Conservation (phyloP, 2,797 vertebrate species). For the Odontamblyopus lacepedii region DNA sequence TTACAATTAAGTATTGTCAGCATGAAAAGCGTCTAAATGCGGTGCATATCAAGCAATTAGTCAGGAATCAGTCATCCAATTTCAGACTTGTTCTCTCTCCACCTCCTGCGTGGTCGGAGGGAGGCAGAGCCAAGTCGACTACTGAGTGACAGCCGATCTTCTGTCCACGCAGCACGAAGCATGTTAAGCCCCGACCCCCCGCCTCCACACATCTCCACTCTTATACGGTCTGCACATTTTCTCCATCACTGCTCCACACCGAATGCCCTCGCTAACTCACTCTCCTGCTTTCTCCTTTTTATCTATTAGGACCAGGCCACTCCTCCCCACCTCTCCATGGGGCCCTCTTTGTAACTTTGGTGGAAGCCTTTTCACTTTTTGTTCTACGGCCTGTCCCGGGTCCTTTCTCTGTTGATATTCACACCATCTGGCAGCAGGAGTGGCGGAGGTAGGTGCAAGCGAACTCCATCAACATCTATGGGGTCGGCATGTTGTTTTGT, state of each 20-base stretch:
- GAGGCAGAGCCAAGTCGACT: slow-evolving; percentile 65
- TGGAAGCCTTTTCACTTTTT: slow-evolving; percentile 92
- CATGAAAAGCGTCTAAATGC: slow-evolving; percentile 47
- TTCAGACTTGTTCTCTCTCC: slow-evolving; percentile 59
- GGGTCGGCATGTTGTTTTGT: slow-evolving; percentile 36
- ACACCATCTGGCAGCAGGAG: slow-evolving; percentile 89
- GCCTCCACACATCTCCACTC: slow-evolving; percentile 54
- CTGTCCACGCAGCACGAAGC: slow-evolving; percentile 71
- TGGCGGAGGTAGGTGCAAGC: slow-evolving; percentile 73
- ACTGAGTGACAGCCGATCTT: slow-evolving; percentile 68
- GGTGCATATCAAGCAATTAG: slow-evolving; percentile 59
- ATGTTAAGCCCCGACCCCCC: slow-evolving; percentile 62
- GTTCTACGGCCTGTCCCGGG: slow-evolving; percentile 85
- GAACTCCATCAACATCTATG: slow-evolving; percentile 38
- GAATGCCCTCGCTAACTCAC: slow-evolving; percentile 77
- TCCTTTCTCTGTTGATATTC: slow-evolving; percentile 89
- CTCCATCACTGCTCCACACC: slow-evolving; percentile 54
- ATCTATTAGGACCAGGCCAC: slow-evolving; percentile 76
- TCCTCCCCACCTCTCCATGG: slow-evolving; percentile 72
- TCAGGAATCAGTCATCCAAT: slow-evolving; percentile 64
- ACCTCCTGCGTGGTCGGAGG: slow-evolving; percentile 67
- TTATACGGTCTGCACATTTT: slow-evolving; percentile 56
- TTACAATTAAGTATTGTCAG: slow-evolving; percentile 36
- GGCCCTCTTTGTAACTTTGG: slow-evolving; percentile 84
- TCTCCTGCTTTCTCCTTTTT: slow-evolving; percentile 67